Base-by-base conservation (phyloP, 2,888 invertebrate genomes). In the Ophioninae sp. region DNA sequence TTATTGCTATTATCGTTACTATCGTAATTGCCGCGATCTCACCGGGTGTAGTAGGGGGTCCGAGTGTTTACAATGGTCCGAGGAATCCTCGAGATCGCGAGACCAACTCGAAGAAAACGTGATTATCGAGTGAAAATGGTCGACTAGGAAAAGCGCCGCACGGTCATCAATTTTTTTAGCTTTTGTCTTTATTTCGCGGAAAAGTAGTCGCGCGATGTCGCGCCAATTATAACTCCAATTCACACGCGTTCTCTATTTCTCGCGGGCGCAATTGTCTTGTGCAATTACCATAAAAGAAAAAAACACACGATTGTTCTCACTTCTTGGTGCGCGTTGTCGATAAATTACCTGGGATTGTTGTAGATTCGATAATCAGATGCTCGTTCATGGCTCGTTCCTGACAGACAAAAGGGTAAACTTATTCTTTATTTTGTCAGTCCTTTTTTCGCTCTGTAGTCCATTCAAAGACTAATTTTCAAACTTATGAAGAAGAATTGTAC, bases 21-120 rank as follows among this genome's bases (percentile, higher is more conserved):
- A 50, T 69, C 8, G 70, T 62, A n/a, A 30, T 61, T 57, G 73
- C 69, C 73, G 56, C 62, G 70, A 39, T 76, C 61, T 41, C 50
- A 73, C 77, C 77, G 78, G 82, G 76, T 75, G 65, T 80, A 41
- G 21, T 30, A 17, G 65, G 56, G 64, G 79, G 50, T 41, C 21
- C 30, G 44, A 23, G 61, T 79, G 69, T 81, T 79, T 78, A 84
- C 65, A 50, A 84, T 84, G 84, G 23, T 81, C 70, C 84, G 72
- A 69, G 79, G 81, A 62, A 79, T 79, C 75, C 70, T 84, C 65
- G 81, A 50, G 56, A 82, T 73, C 44, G 81, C 79, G 67, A 85
- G 86, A 85, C 86, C 87, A 74, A 86, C 86, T 50, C 81, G 86
- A 85, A 86, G 85, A 87, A 87, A 86, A 86, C 82, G 73, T 65